A percentile compares a stretch with the other conserved stretches of the same genome.
Evolutionary conservation across 1,140 invertebrate genomes (phyloP).

Genomic region (Brachionus rotundiformis): DNA sequence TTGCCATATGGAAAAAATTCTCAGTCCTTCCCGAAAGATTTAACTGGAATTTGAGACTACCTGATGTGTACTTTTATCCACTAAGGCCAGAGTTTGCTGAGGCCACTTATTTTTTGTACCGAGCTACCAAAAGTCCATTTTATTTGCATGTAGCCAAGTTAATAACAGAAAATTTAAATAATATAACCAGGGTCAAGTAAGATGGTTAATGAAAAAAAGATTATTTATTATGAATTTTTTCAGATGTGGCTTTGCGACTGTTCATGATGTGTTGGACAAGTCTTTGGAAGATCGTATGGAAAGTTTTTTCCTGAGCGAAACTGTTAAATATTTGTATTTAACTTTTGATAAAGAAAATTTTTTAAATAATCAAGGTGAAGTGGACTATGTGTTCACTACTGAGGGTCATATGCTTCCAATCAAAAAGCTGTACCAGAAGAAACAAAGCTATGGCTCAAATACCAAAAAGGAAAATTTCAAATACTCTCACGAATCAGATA

Average conservation of each 20-base stretch:
- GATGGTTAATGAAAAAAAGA: conserved; percentile 51
- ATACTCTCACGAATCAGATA: conserved; percentile 53
- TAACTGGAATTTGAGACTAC: conserved; percentile 70
- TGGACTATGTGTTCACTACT: conserved; percentile 71
- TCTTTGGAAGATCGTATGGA: conserved; percentile 97
- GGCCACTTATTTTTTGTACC: conserved; percentile 73
- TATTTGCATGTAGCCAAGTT: conserved; percentile 73
- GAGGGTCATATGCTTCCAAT: conserved; percentile 73
- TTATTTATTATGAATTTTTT: neutral
- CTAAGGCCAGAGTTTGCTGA: conserved; percentile 72
- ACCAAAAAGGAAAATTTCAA: conserved; percentile 57
- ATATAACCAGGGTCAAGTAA: conserved; percentile 66
- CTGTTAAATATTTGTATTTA: conserved; percentile 92
- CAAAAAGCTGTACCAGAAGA: conserved; percentile 51
- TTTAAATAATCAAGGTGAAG: conserved; percentile 67
- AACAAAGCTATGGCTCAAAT: neutral
- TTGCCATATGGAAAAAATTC: conserved; percentile 71
- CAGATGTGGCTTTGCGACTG: conserved; percentile 73
- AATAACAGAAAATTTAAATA: conserved; percentile 70
- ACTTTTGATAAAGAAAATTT: conserved; percentile 73
- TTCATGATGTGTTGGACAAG: conserved; percentile 82
- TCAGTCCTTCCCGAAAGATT: conserved; percentile 72
- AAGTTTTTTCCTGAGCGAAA: conserved; percentile 96
- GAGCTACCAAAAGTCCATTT: conserved; percentile 74
- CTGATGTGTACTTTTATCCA: conserved; percentile 73